Evolutionary conservation across 2,113 vertebrate species (phyloP), one percentile per base, ranked within the genome.

Genomic region (Sprattus sprattus): DNA sequence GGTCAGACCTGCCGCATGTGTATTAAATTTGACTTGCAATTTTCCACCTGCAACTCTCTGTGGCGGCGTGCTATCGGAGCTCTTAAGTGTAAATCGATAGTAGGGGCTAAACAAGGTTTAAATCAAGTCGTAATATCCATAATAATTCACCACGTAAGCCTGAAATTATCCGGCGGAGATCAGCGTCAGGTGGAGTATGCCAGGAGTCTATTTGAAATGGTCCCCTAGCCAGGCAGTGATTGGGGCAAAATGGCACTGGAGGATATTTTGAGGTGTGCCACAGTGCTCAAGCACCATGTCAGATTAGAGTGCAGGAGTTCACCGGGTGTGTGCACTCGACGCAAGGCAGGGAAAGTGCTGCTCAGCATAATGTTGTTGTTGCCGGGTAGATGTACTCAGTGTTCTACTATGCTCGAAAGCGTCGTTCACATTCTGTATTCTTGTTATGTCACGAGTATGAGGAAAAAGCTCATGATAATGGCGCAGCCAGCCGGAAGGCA

Each of bases 41-140:
- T 90, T 90, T 91, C 84, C 25, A 60, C 81, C 87, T 28, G 46
- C 85, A 86, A 71, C 84, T 81, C 57, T 85, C 57, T 45, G 60
- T 85, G 83, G 85, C 81, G 57, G 47, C 75, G 9, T 80, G 78
- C 47, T 86, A 82, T 90, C 81, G 88, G 87, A 78, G 82, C 64
- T 45, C 47, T 84, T 90, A 92, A 92, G 88, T 89, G 88, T 88
- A 89, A 92, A 92, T 91, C 89, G 39, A 90, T 90, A 88, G 75
- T n/a, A 10, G 39, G 52, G 84, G 87, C 91, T 90, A 89, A 90
- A 90, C 85, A 87, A 87, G 86, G 91, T 90, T 90, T 91, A 90
- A 88, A 92, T 90, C 86, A 86, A 86, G 81, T 45, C 39, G 75
- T 87, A 91, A 90, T 91, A 87, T 91, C 88, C 83, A 87, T 86